Evolutionary conservation across 2,888 invertebrate genomes (phyloP).

Genomic region (Papilio gigon): DNA sequence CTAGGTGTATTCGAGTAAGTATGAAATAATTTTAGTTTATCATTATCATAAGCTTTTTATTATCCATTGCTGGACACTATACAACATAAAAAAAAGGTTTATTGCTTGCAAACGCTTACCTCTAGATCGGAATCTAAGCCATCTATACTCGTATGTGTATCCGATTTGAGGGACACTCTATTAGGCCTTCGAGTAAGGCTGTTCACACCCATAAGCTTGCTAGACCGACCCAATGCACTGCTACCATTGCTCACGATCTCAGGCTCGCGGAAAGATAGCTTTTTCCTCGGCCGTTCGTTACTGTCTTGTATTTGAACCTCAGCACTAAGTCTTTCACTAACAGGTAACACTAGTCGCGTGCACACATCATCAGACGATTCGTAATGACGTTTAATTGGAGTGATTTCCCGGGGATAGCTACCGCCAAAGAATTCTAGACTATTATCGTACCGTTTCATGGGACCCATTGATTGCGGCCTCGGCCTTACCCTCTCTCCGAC

Average conservation of each 20-base stretch:
- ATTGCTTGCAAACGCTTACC: constrained; percentile 73
- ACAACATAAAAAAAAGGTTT: no score
- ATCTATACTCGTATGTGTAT: constrained; percentile 78
- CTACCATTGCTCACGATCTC: constrained; percentile 83
- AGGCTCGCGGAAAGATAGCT: constrained; percentile 93
- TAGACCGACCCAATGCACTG: constrained; percentile 68
- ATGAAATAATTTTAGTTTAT: no score
- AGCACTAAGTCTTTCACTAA: constrained; percentile 68
- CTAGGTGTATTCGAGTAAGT: no score
- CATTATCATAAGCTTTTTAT: no score
- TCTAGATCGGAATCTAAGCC: constrained; percentile 83
- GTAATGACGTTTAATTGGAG: constrained; percentile 58
- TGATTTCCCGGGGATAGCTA: constrained; percentile 57
- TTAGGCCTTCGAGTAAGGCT: constrained; percentile 68
- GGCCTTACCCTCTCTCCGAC: constrained; percentile 53
- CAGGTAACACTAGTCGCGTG: constrained; percentile 70
- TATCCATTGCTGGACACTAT: no score
- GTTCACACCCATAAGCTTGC: constrained; percentile 75
- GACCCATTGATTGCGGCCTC: constrained; percentile 73
- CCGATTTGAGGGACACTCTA: constrained; percentile 61
- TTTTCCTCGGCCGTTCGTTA: constrained; percentile 88
- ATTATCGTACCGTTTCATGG: constrained; percentile 66
- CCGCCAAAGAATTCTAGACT: constrained; percentile 58
- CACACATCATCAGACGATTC: constrained; percentile 71
- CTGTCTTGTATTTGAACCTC: constrained; percentile 63